Evolutionary conservation across 2,888 invertebrate species (phyloP).

Genomic region (Smittia aterrima): DNA sequence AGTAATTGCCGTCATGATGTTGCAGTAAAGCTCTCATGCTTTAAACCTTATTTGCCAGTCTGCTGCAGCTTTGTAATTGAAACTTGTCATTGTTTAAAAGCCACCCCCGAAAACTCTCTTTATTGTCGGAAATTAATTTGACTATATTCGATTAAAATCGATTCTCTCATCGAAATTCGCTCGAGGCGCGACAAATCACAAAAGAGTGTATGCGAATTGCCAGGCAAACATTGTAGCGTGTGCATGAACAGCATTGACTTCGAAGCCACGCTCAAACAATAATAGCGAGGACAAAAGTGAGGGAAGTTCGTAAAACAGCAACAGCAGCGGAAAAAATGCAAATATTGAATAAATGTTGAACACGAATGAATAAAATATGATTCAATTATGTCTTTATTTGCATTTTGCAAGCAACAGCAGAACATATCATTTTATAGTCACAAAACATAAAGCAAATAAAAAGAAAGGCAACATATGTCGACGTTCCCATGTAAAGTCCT

Average conservation of each 20-base stretch:
- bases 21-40: too few species aligned
- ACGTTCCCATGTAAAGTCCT: background rate
- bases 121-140: background rate
- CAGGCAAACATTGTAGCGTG: background rate
- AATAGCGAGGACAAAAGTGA: background rate
- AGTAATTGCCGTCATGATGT: background rate
- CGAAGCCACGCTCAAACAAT: background rate
- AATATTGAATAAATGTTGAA: conserved; percentile 8
- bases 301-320: background rate
- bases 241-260: background rate
- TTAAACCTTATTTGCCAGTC: too few species aligned
- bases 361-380: conserved; percentile 11
- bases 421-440: conserved; percentile 11
- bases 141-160: background rate
- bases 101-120: too few species aligned
- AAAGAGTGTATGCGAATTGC: background rate
- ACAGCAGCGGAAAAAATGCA: background rate
- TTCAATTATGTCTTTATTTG: conserved; percentile 11
- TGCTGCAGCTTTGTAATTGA: too few species aligned
- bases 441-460: conserved; percentile 11
- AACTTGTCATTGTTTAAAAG: too few species aligned
- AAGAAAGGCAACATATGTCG: background rate
- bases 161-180: background rate
- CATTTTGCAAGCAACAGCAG: conserved; percentile 11
- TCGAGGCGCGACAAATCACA: background rate